These are phyloP conservation scores for Lepus americanus DNA, from an alignment of 2,113 vertebrate species.

Conservation along the genomic window DNA sequence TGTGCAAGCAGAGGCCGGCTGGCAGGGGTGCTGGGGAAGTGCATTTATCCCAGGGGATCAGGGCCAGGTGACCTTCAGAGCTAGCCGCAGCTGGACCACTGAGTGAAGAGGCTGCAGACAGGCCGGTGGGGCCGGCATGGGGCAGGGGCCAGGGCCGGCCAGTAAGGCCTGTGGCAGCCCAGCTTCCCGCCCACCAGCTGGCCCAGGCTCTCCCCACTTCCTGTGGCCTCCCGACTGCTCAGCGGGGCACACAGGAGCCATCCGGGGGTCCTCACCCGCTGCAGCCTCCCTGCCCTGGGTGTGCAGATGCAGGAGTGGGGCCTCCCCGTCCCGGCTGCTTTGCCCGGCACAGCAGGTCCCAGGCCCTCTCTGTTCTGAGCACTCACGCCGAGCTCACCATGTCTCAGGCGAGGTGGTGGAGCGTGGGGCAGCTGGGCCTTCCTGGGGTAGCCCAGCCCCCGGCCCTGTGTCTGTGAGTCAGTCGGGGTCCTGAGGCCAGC, in stretches of 20 bases:
- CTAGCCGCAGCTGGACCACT: rapidly evolving
- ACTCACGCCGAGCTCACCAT: rapidly evolving
- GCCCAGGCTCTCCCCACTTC: too few relatives aligned
- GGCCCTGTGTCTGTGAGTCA: neutral
- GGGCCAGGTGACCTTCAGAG: neutral
- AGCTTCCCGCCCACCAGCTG: neutral
- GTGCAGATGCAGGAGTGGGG: rapidly evolving
- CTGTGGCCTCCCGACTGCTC: too few relatives aligned
- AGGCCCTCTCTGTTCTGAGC: too few relatives aligned
- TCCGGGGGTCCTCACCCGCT: neutral
- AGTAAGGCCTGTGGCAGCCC: too few relatives aligned
- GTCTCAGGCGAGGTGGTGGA: rapidly evolving
- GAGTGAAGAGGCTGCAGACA: neutral
- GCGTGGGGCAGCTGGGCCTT: neutral
- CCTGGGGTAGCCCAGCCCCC: neutral
- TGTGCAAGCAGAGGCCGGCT: neutral
- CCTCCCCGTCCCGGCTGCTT: rapidly evolving
- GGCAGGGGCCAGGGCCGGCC: too few relatives aligned
- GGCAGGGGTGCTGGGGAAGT: neutral
- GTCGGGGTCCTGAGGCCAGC: neutral
- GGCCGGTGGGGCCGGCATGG: rapidly evolving
- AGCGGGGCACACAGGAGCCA: neutral
- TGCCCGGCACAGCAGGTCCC: rapidly evolving
- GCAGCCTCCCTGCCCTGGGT: neutral
- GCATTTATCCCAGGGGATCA: rapidly evolving